Conservation (phyloP, 2,888 invertebrate genomes). For the Thymelicus acteon region DNA sequence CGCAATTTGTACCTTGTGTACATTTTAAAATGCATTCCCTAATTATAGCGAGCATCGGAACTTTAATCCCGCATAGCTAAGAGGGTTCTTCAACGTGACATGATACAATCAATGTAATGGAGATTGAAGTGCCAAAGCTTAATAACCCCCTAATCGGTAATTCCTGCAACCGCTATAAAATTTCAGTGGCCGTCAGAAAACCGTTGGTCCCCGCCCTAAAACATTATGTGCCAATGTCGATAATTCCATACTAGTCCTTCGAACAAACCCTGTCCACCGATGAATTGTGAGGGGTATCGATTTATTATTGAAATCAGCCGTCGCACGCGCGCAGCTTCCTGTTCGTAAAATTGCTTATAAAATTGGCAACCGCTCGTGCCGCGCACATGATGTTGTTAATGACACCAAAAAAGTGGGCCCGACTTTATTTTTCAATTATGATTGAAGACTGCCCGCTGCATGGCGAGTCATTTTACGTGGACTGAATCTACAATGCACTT, state of each 20-base stretch:
- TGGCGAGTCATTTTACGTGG: conserved; percentile 31
- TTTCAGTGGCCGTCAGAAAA: conserved; percentile 61
- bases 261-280: conserved; percentile 65
- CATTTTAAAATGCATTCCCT: conserved; percentile 1
- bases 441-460: conserved; percentile 58
- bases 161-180: conserved; percentile 73
- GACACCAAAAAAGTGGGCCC: conserved; percentile 66
- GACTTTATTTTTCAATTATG: conserved; percentile 74
- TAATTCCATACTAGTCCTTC: conserved; percentile 72
- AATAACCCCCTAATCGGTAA: conserved; percentile 68
- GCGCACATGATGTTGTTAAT: conserved; percentile 67
- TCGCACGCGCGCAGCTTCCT: conserved; percentile 72
- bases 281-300: conserved; percentile 72
- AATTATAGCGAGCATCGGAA: conserved; percentile 1
- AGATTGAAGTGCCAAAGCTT: conserved; percentile 58
- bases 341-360: conserved; percentile 76
- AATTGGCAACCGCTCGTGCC: conserved; percentile 80
- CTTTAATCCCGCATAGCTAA: conserved; percentile 46
- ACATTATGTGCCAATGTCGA: conserved; percentile 72
- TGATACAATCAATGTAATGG: conserved; percentile 51
- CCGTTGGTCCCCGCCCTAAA: conserved; percentile 74
- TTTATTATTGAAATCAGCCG: conserved; percentile 82
- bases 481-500: conserved; percentile 29
- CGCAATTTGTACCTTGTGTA: background rate
- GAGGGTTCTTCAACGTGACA: conserved; percentile 44